These are phyloP conservation scores for Scaptomyza pallida DNA, from an alignment of 1,140 invertebrate genomes.

Conservation along the genomic window DNA sequence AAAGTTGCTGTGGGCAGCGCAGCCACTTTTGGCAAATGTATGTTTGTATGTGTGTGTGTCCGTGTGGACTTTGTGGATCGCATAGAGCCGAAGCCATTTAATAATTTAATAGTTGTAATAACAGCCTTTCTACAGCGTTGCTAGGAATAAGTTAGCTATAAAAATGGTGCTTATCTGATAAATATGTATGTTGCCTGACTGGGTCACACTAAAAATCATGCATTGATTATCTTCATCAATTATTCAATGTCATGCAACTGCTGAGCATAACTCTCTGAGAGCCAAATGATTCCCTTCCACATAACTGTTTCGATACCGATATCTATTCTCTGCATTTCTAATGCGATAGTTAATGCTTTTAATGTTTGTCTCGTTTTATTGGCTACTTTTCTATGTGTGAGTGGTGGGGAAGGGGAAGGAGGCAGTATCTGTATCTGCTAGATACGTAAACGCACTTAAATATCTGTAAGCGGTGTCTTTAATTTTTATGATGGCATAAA, in stretches of 20 bases:
- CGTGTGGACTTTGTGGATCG: no score
- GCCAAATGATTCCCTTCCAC: conserved; percentile 32
- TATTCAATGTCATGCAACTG: conserved; percentile 58
- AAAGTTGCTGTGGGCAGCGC: no score
- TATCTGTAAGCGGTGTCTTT: conserved; percentile 63
- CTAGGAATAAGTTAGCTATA: conserved; percentile 59
- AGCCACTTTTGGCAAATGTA: no score
- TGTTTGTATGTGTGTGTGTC: no score
- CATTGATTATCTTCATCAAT: conserved; percentile 54
- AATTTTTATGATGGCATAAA: conserved; percentile 80
- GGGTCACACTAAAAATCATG: conserved; percentile 26
- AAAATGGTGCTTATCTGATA: conserved; percentile 18
- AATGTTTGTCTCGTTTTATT: conserved; percentile 69
- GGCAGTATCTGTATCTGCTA: conserved; percentile 32
- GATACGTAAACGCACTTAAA: conserved; percentile 64
- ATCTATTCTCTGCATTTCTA: conserved; percentile 50
- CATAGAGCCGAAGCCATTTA: no score
- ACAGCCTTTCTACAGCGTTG: neutral
- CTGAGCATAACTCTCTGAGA: no score
- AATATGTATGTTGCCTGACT: neutral
- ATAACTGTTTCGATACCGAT: neutral
- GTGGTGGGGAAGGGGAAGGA: no score
- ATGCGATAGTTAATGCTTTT: conserved; percentile 77
- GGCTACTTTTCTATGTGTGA: conserved; percentile 42
- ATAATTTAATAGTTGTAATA: no score